Evolutionary conservation across 2,888 invertebrate genomes (phyloP).

Genomic region (Hyposoter dolosus): DNA sequence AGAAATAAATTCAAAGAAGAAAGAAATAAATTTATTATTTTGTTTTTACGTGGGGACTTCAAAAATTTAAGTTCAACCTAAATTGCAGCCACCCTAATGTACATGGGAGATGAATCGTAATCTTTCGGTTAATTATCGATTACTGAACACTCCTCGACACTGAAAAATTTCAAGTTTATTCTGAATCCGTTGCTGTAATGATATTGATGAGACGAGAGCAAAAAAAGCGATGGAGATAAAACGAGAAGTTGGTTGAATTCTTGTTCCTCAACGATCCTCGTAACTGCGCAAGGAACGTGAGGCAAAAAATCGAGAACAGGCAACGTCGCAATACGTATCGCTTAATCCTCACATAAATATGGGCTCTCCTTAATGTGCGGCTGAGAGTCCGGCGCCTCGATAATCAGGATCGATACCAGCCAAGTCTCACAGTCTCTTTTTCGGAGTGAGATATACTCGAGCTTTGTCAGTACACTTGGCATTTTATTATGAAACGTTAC

Average conservation of each 20-base stretch:
- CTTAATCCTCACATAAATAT: slow-evolving; percentile 72
- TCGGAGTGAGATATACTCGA: slow-evolving; percentile 24
- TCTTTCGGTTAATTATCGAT: not conserved
- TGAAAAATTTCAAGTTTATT: not conserved
- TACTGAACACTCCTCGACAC: not conserved
- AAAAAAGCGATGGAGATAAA: slow-evolving; percentile 41
- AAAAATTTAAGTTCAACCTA: too few relatives aligned
- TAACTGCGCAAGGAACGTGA: slow-evolving; percentile 28
- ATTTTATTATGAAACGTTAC: slow-evolving; percentile 30
- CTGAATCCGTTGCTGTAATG: not conserved
- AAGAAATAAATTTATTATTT: too few relatives aligned
- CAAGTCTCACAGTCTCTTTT: slow-evolving; percentile 49
- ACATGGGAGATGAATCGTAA: not conserved
- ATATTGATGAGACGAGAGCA: slow-evolving; percentile 49
- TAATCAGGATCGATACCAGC: slow-evolving; percentile 70
- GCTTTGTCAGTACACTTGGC: slow-evolving; percentile 13
- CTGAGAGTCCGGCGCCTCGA: slow-evolving; percentile 67
- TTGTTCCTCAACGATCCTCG: slow-evolving; percentile 43
- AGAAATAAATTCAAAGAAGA: too few relatives aligned
- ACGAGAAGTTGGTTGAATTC: slow-evolving; percentile 39
- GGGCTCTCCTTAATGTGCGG: slow-evolving; percentile 68
- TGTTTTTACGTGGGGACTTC: too few relatives aligned
- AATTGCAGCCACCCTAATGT: too few relatives aligned
- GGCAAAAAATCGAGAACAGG: slow-evolving; percentile 62
- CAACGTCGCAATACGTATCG: slow-evolving; percentile 69